Percentiles rank a stretch among this genome's conserved stretches.
phyloP scores from a whole-genome alignment of 2,113 vertebrate genomes.

The Sinocyclocheilus anophthalmus region DNA sequence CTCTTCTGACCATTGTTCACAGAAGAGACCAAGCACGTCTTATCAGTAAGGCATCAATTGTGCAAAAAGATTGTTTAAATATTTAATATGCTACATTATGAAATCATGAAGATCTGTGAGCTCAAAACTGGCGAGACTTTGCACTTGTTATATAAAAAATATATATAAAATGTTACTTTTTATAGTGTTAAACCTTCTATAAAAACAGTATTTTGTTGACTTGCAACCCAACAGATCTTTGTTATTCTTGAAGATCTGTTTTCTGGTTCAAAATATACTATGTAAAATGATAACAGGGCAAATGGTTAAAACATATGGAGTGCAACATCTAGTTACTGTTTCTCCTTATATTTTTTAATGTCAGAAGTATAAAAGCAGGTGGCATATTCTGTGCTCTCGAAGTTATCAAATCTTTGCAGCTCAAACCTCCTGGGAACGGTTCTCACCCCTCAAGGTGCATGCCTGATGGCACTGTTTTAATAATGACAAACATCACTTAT shows the following conservation, averaged over 20 bases:
- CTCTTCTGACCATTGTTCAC: conserved; percentile 57
- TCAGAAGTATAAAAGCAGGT: not conserved
- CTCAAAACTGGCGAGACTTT: not conserved
- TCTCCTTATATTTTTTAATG: not conserved
- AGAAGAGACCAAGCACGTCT: conserved; percentile 61
- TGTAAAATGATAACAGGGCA: not conserved
- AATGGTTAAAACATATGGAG: not conserved
- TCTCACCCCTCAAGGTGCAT: conserved; percentile 5
- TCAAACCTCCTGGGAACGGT: not conserved
- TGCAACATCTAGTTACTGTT: not conserved
- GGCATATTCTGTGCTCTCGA: not conserved
- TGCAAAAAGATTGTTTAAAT: conserved; percentile 45
- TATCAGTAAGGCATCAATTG: conserved; percentile 63
- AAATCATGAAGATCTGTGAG: not conserved
- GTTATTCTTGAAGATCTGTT: not conserved
- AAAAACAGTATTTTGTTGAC: not conserved
- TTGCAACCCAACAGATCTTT: not conserved
- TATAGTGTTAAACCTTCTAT: not conserved
- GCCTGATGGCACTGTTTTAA: conserved; percentile 40
- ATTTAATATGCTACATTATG: not conserved
- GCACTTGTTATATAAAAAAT: no score
- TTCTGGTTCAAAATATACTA: not conserved
- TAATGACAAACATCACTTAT: conserved; percentile 20
- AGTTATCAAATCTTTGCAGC: not conserved
- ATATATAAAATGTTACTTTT: no score